A percentile compares a stretch with the other conserved stretches of the same genome.
Conservation (phyloP, 2,113 vertebrate genomes). For the Engraulis encrasicolus region DNA sequence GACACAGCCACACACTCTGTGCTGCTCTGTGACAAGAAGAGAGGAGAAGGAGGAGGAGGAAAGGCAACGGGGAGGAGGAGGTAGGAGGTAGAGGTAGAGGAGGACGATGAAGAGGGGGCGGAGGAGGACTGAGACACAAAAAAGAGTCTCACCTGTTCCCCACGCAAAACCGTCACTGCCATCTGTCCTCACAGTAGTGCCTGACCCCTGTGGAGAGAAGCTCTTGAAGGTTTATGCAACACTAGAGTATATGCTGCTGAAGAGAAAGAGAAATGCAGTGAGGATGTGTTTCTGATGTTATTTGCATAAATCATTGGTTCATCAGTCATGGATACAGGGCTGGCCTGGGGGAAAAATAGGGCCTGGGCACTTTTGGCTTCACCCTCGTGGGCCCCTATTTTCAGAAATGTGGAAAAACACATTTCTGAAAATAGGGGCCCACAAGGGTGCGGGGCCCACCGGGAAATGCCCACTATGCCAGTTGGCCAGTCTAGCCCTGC, state of each 20-base stretch:
- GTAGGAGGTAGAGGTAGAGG: not conserved
- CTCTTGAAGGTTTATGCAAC: not conserved
- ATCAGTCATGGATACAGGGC: no score
- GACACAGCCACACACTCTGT: not conserved
- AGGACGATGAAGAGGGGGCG: not conserved
- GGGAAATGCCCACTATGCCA: no score
- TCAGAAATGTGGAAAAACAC: no score
- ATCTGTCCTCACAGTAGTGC: not conserved
- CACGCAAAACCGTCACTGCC: not conserved
- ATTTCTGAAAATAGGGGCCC: no score
- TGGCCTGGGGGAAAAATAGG: no score
- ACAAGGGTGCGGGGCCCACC: no score
- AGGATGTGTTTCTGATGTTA: no score
- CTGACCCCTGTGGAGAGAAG: not conserved
- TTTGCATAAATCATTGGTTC: no score
- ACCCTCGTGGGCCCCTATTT: no score
- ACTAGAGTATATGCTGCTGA: not conserved
- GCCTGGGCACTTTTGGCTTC: no score
- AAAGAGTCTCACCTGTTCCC: constrained; percentile 22
- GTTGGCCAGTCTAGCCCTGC: no score
- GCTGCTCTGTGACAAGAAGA: not conserved
- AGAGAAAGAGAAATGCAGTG: no score
- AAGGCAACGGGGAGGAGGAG: not conserved
- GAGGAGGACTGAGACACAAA: constrained; percentile 26
- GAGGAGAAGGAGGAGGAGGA: not conserved